These are phyloP conservation scores for Drosophila merina DNA, from an alignment of 2,888 invertebrate species.

Conservation along the genomic window DNA sequence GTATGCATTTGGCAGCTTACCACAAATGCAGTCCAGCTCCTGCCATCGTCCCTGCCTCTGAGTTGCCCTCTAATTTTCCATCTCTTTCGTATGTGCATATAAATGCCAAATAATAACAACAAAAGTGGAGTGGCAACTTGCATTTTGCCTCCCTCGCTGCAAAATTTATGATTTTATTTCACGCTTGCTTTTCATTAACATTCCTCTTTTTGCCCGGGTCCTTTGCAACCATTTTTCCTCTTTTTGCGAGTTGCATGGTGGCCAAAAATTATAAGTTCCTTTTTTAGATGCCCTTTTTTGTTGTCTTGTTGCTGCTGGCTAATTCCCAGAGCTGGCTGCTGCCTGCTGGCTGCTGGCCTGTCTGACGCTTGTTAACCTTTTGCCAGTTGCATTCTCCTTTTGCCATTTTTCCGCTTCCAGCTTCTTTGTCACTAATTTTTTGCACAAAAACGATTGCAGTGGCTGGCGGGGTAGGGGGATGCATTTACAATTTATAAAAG, in stretches of 20 bases:
- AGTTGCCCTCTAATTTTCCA: slow-evolving; percentile 23
- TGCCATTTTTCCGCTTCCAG: slow-evolving; percentile 38
- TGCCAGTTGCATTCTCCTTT: slow-evolving; percentile 57
- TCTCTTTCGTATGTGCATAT: slow-evolving; percentile 43
- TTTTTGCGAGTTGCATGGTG: slow-evolving; percentile 35
- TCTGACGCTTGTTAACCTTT: slow-evolving; percentile 76
- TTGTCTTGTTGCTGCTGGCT: slow-evolving; percentile 37
- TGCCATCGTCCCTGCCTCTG: slow-evolving; percentile 23
- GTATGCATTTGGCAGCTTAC: slow-evolving; percentile 68
- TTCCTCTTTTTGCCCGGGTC: slow-evolving; percentile 29
- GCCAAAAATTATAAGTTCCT: slow-evolving; percentile 54
- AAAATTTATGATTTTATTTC: slow-evolving; percentile 79
- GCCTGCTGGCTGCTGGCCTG: slow-evolving; percentile 43
- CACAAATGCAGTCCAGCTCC: slow-evolving; percentile 60
- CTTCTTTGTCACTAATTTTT: slow-evolving; percentile 65
- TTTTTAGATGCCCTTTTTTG: slow-evolving; percentile 21
- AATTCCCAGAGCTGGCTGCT: slow-evolving; percentile 53
- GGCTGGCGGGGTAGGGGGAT: not conserved
- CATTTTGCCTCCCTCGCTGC: slow-evolving; percentile 54
- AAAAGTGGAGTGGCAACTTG: slow-evolving; percentile 30
- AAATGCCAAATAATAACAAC: slow-evolving; percentile 64
- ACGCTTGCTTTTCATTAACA: slow-evolving; percentile 80
- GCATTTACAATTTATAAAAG: not conserved
- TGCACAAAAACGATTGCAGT: slow-evolving; percentile 15
- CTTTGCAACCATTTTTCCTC: slow-evolving; percentile 28